Conservation (phyloP, 2,888 invertebrate species). For the Mythimna albipuncta region DNA sequence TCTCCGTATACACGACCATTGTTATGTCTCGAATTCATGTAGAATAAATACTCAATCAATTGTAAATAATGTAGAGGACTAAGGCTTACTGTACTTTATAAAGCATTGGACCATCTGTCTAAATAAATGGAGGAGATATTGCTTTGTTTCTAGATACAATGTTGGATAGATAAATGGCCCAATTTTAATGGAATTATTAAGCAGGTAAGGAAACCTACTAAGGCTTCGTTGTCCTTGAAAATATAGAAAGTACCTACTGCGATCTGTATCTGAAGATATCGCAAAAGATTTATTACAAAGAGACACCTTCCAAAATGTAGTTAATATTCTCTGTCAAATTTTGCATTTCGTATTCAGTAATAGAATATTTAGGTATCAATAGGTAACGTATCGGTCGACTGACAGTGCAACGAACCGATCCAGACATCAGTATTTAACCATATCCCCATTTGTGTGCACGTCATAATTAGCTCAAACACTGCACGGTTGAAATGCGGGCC, state of each 20-base stretch:
- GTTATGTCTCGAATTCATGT: constrained; percentile 53
- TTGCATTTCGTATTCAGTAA: neutral
- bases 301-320: constrained; percentile 3
- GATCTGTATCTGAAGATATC: neutral
- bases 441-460: constrained; percentile 54
- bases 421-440: constrained; percentile 48
- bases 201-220: neutral
- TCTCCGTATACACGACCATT: constrained; percentile 55
- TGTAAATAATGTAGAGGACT: constrained; percentile 42
- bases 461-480: constrained; percentile 62
- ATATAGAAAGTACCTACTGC: neutral
- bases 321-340: constrained; percentile 6
- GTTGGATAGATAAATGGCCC: constrained; percentile 19
- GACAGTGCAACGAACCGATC: constrained; percentile 29
- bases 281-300: neutral
- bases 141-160: constrained; percentile 15
- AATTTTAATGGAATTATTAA: constrained; percentile 28
- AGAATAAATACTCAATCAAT: constrained; percentile 59
- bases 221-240: neutral
- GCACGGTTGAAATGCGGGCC: constrained; percentile 49
- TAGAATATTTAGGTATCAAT: neutral
- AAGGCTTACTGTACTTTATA: constrained; percentile 15
- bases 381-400: neutral
- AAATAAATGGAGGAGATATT: constrained; percentile 37
- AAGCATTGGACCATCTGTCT: constrained; percentile 29